These are phyloP conservation scores for Salvelinus fontinalis DNA, from an alignment of 2,113 vertebrate species.

Conservation along the genomic window DNA sequence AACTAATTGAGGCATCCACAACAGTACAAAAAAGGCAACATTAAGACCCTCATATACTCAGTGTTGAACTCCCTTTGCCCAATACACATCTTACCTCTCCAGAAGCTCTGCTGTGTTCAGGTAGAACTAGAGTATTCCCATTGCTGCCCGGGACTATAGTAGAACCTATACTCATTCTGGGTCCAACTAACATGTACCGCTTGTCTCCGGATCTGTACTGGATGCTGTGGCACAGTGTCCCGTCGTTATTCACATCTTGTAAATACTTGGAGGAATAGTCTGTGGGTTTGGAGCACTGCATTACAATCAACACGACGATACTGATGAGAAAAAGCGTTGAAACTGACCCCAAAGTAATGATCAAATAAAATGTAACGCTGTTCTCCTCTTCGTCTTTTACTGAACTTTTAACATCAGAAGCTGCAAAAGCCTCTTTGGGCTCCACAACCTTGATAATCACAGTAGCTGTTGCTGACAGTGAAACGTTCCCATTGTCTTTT, in stretches of 20 bases:
- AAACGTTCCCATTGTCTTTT: constrained; percentile 45
- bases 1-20: too few relatives aligned
- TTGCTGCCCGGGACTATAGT: constrained; percentile 64
- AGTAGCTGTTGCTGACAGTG: constrained; percentile 46
- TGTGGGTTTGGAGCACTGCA: constrained; percentile 55
- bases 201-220: constrained; percentile 70
- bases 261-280: constrained; percentile 57
- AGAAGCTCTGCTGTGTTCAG: constrained; percentile 51
- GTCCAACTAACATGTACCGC: constrained; percentile 68
- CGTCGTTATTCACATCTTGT: constrained; percentile 57
- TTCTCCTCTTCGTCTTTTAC: constrained; percentile 38
- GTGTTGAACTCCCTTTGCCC: too few relatives aligned
- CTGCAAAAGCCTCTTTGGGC: constrained; percentile 42
- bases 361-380: constrained; percentile 53
- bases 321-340: constrained; percentile 58
- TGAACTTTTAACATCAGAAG: constrained; percentile 49
- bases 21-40: too few relatives aligned
- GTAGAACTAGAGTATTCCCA: constrained; percentile 64
- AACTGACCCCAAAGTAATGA: constrained; percentile 58
- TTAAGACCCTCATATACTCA: too few relatives aligned
- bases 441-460: constrained; percentile 39
- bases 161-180: constrained; percentile 69
- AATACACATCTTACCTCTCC: constrained; percentile 29
- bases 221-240: constrained; percentile 68
- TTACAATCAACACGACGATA: constrained; percentile 48